Conservation (phyloP, 2,113 vertebrate species). For the Mormyrus lacerda region DNA sequence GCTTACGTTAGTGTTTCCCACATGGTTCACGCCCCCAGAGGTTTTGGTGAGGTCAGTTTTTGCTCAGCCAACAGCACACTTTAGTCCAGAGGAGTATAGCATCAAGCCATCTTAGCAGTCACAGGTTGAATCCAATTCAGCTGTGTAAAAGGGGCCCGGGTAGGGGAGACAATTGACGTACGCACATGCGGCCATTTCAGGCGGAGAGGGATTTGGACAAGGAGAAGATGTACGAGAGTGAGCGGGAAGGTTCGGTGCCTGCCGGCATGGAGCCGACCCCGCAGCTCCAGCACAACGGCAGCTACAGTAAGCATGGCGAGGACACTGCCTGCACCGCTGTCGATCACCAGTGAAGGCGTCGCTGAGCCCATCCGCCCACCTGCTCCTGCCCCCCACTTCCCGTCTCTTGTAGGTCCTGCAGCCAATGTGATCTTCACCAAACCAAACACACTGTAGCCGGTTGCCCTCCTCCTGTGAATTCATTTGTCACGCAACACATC, state of each 20-base stretch:
- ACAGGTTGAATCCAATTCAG: neutral
- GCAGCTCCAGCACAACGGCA: slow-evolving; percentile 73
- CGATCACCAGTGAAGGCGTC: neutral
- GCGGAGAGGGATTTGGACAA: slow-evolving; percentile 58
- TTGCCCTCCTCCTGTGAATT: slow-evolving; percentile 25
- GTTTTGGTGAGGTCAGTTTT: neutral
- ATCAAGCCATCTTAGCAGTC: neutral
- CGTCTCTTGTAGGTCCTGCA: neutral
- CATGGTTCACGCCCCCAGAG: neutral
- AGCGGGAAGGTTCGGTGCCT: slow-evolving; percentile 57
- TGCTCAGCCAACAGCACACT: neutral
- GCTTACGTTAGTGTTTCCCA: neutral
- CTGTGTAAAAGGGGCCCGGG: neutral
- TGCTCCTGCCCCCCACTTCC: neutral
- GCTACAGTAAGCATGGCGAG: slow-evolving; percentile 67
- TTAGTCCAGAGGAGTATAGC: neutral
- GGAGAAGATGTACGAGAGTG: slow-evolving; percentile 51
- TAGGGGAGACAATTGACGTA: neutral
- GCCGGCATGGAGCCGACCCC: slow-evolving; percentile 49
- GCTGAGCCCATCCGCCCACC: neutral
- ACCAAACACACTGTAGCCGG: neutral
- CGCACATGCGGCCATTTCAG: slow-evolving; percentile 32
- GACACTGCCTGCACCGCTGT: slow-evolving; percentile 5
- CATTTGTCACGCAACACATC: slow-evolving; percentile 30
- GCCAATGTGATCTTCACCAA: neutral